Percentiles rank a stretch among this genome's conserved stretches.
phyloP scores from a whole-genome alignment of 2,888 invertebrate species.

The Plebejus anna region DNA sequence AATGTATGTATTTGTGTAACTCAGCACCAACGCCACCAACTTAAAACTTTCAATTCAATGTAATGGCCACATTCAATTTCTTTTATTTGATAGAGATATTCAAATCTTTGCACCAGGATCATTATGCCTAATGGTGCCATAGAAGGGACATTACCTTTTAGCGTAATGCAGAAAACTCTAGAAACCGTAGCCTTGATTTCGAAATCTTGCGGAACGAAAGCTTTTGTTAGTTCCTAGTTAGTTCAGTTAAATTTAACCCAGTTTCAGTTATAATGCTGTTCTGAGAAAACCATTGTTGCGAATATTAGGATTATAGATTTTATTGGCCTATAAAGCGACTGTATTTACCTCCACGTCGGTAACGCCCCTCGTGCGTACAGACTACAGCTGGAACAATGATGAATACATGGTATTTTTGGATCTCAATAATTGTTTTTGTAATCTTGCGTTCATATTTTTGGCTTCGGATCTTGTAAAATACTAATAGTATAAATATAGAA shows the following conservation, averaged over 20 bases:
- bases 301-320: slow-evolving; percentile 17
- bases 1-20: no score
- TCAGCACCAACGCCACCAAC: no score
- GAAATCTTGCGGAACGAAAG: slow-evolving; percentile 1
- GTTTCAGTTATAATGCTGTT: slow-evolving; percentile 9
- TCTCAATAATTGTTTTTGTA: background rate
- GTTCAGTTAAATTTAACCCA: slow-evolving; percentile 18
- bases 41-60: no score
- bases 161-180: background rate
- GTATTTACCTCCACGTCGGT: background rate
- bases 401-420: background rate
- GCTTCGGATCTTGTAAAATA: background rate
- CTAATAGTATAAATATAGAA: no score
- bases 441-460: background rate
- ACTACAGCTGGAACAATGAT: background rate
- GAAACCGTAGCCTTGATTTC: background rate
- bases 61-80: background rate
- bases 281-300: slow-evolving; percentile 3
- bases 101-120: background rate
- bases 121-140: background rate
- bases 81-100: no score
- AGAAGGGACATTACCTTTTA: background rate
- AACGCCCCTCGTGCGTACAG: background rate
- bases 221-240: background rate
- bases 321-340: background rate